Conservation (phyloP, 2,797 vertebrate species). For the Poeciliopsis presidionis region DNA sequence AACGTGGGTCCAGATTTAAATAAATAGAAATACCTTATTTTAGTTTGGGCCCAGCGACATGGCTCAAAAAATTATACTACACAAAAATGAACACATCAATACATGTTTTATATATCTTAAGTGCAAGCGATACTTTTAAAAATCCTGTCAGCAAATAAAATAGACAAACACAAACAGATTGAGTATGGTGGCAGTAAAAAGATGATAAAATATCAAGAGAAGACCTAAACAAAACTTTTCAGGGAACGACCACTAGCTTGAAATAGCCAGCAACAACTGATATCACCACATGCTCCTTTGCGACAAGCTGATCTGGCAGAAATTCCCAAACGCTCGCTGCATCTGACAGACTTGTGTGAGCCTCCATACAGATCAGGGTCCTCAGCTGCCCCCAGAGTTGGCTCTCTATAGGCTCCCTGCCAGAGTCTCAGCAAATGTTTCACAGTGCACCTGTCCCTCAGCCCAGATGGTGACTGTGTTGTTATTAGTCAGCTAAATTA, state of each 20-base stretch:
- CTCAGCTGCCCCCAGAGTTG: constrained; percentile 24
- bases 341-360: constrained; percentile 26
- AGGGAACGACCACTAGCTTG: not conserved
- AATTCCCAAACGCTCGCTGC: constrained; percentile 1
- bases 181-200: not conserved
- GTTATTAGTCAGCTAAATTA: constrained; percentile 33
- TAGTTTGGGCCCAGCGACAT: not conserved
- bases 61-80: not conserved
- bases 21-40: not conserved
- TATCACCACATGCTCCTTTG: constrained; percentile 3
- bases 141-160: not conserved
- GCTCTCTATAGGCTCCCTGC: constrained; percentile 22
- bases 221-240: not conserved
- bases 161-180: too few relatives aligned
- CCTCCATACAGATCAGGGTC: constrained; percentile 31
- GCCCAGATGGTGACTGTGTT: constrained; percentile 13
- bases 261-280: constrained; percentile 2
- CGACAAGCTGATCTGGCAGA: constrained; percentile 25
- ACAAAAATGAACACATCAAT: not conserved
- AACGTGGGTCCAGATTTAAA: not conserved
- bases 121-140: not conserved
- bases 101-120: not conserved
- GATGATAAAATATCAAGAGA: not conserved
- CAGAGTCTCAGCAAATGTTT: constrained; percentile 20
- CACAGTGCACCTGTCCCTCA: constrained; percentile 40